These are phyloP conservation scores for Pagetopsis macropterus DNA, from an alignment of 2,797 vertebrate species.

Conservation along the genomic window DNA sequence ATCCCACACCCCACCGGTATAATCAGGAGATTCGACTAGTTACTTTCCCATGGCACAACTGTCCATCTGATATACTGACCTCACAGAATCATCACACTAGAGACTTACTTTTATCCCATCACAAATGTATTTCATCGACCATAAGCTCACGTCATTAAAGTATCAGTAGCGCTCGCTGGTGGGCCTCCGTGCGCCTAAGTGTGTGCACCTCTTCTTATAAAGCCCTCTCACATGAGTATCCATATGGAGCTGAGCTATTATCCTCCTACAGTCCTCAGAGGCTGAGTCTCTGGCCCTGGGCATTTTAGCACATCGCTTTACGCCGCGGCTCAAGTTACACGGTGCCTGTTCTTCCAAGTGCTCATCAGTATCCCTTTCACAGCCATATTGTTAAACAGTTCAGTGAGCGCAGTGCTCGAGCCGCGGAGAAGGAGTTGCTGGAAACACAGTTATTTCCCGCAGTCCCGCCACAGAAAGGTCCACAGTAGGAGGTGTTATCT, in stretches of 20 bases:
- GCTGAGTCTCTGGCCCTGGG: conserved; percentile 51
- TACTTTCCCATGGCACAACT: not conserved
- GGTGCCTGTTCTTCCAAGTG: conserved; percentile 51
- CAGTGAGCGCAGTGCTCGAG: conserved; percentile 48
- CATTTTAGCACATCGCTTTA: conserved; percentile 62
- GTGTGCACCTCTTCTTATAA: conserved; percentile 30
- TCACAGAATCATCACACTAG: conserved; percentile 15
- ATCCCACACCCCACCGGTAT: not conserved
- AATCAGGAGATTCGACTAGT: not conserved
- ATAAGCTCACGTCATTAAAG: conserved; percentile 47
- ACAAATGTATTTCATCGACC: conserved; percentile 64
- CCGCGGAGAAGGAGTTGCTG: conserved; percentile 36
- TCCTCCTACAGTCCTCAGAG: conserved; percentile 48
- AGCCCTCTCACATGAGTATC: conserved; percentile 45
- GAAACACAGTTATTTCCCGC: conserved; percentile 27
- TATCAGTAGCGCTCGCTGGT: conserved; percentile 46
- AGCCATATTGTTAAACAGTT: conserved; percentile 56
- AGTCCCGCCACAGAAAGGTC: conserved; percentile 6
- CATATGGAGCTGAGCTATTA: conserved; percentile 54
- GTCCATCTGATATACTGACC: conserved; percentile 43
- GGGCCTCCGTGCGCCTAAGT: conserved; percentile 37
- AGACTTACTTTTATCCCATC: conserved; percentile 27
- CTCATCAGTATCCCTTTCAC: conserved; percentile 65
- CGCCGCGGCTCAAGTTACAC: conserved; percentile 63
- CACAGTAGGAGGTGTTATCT: conserved; percentile 20